These are phyloP conservation scores for Strigamia crassipes DNA, from an alignment of 2,888 invertebrate species.

Conservation along the genomic window DNA sequence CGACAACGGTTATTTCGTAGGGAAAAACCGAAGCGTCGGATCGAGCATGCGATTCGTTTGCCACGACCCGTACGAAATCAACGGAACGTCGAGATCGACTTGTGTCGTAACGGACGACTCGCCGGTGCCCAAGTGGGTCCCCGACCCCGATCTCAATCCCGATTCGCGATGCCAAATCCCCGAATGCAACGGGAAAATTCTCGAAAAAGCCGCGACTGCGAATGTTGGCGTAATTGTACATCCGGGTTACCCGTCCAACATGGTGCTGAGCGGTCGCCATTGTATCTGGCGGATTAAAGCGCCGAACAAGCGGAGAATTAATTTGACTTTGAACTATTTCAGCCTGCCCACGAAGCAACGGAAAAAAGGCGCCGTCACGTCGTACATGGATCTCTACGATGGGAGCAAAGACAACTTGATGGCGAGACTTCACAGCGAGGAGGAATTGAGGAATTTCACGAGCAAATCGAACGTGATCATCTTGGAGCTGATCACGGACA, in stretches of 20 bases:
- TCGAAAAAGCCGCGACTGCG: neutral
- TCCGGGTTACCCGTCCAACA: constrained; percentile 44
- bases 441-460: neutral
- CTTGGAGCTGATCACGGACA: neutral
- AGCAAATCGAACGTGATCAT: constrained; percentile 21
- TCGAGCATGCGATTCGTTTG: constrained; percentile 29
- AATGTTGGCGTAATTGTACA: constrained; percentile 38
- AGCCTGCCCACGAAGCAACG: neutral
- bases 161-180: constrained; percentile 5
- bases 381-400: constrained; percentile 39
- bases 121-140: constrained; percentile 42
- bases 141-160: neutral
- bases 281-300: constrained; percentile 23
- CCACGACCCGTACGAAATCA: constrained; percentile 44
- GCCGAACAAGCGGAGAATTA: neutral
- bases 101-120: constrained; percentile 33
- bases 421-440: neutral
- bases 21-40: constrained; percentile 26
- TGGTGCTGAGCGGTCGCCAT: constrained; percentile 8
- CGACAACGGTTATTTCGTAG: constrained; percentile 19
- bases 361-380: neutral
- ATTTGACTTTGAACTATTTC: neutral
- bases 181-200: constrained; percentile 4
- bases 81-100: neutral
- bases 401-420: neutral